A percentile compares a stretch with the other conserved stretches of the same genome.
Conservation (phyloP, 2,797 vertebrate species). For the Gorsachius magnificus region DNA sequence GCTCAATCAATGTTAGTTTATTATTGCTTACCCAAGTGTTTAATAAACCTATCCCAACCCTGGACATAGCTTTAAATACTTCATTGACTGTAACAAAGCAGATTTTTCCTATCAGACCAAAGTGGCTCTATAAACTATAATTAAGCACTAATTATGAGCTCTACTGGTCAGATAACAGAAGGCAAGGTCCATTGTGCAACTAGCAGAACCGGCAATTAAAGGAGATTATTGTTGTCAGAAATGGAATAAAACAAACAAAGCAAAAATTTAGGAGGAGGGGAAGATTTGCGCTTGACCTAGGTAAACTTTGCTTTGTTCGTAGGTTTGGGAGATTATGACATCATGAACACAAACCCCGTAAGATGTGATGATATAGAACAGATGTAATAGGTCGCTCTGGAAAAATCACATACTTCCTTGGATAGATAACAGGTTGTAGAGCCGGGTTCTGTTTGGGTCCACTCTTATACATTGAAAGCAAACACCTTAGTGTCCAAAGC, state of each 20-base stretch:
- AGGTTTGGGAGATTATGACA: background rate
- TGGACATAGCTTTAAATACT: conserved; percentile 72
- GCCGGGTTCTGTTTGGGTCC: background rate
- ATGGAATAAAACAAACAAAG: conserved; percentile 58
- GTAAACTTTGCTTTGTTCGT: conserved; percentile 15
- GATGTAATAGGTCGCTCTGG: background rate
- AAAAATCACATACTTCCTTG: background rate
- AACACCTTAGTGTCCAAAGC: background rate
- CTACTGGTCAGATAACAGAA: conserved; percentile 73
- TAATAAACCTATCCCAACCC: conserved; percentile 73
- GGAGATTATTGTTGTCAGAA: conserved; percentile 61
- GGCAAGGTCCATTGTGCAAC: conserved; percentile 57
- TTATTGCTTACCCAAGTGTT: conserved; percentile 80
- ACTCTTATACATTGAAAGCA: background rate
- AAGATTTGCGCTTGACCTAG: conserved; percentile 20
- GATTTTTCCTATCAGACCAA: conserved; percentile 73
- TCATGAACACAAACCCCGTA: background rate
- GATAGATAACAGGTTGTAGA: background rate
- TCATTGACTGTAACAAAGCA: conserved; percentile 76
- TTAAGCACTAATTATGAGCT: conserved; percentile 77
- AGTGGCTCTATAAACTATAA: conserved; percentile 76
- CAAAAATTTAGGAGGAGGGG: background rate
- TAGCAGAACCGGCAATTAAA: conserved; percentile 45
- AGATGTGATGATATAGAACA: background rate
- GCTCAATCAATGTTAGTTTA: conserved; percentile 75